phyloP scores from a whole-genome alignment of 1,140 invertebrate species.

The Streblospio benedicti region DNA sequence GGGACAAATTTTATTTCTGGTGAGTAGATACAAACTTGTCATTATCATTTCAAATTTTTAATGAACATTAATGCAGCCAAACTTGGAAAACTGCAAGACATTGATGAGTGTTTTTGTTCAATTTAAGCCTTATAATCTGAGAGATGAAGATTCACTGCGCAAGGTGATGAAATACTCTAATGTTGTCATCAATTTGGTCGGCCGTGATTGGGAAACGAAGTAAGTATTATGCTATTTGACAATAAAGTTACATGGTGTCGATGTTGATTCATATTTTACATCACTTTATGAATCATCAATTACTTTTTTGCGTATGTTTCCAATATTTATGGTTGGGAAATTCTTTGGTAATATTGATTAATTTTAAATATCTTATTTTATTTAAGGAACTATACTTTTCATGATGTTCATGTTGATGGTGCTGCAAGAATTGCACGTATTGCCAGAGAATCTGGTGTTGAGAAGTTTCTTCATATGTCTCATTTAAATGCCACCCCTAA shows the following conservation, averaged over 20 bases:
- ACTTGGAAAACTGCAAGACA: background rate
- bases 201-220: conserved; percentile 81
- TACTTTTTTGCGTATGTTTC: background rate
- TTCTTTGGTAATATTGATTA: background rate
- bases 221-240: conserved; percentile 29
- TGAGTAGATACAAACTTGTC: conserved; percentile 24
- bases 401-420: conserved; percentile 41
- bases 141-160: conserved; percentile 78
- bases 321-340: background rate
- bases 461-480: conserved; percentile 50
- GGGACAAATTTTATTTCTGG: conserved; percentile 79
- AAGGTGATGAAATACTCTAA: conserved; percentile 90
- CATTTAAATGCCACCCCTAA: conserved; percentile 45
- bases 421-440: conserved; percentile 45
- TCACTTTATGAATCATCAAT: too few species aligned
- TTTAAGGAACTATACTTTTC: conserved; percentile 38
- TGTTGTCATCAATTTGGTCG: conserved; percentile 92
- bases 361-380: conserved; percentile 13
- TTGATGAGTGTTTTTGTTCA: background rate
- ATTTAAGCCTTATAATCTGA: conserved; percentile 73
- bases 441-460: conserved; percentile 48
- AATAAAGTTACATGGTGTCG: background rate
- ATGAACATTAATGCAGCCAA: background rate
- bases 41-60: background rate
- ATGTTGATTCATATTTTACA: too few species aligned